These are phyloP conservation scores for Apamea sordens DNA, from an alignment of 2,888 invertebrate genomes.

Conservation along the genomic window DNA sequence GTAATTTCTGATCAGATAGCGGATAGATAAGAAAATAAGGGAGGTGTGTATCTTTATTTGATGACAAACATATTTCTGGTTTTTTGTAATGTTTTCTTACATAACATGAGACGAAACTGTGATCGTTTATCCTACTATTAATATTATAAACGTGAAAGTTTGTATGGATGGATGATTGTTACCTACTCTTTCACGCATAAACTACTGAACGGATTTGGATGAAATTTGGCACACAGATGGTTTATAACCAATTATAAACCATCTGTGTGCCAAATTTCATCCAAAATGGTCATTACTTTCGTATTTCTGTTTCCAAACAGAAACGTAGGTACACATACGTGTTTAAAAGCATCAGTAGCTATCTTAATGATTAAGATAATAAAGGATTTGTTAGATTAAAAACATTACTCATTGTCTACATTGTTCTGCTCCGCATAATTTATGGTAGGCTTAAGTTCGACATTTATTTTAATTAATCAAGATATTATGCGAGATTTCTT, in stretches of 20 bases:
- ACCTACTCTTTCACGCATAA: too few relatives aligned
- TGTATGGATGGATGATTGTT: too few relatives aligned
- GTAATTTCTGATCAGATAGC: not conserved
- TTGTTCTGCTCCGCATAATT: constrained; percentile 9
- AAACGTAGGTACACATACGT: not conserved
- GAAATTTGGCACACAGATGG: too few relatives aligned
- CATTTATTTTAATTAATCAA: constrained; percentile 36
- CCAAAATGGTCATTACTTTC: not conserved
- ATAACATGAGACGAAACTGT: not conserved
- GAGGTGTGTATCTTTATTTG: not conserved
- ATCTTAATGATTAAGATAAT: constrained; percentile 36
- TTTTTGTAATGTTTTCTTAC: not conserved
- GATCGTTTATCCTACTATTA: too few relatives aligned
- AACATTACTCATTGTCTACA: not conserved
- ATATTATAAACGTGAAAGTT: too few relatives aligned
- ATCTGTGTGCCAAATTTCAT: too few relatives aligned
- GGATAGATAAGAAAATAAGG: not conserved
- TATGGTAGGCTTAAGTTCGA: constrained; percentile 25
- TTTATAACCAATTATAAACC: too few relatives aligned
- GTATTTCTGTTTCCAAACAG: constrained; percentile 8
- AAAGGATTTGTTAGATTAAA: constrained; percentile 42
- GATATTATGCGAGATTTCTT: constrained; percentile 11
- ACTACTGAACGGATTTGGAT: too few relatives aligned
- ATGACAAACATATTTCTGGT: not conserved
- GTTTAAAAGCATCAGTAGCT: constrained; percentile 1